Evolutionary conservation across 2,888 invertebrate species (phyloP), one percentile per base, ranked within the genome.

Genomic region (Lepas anatifera): DNA sequence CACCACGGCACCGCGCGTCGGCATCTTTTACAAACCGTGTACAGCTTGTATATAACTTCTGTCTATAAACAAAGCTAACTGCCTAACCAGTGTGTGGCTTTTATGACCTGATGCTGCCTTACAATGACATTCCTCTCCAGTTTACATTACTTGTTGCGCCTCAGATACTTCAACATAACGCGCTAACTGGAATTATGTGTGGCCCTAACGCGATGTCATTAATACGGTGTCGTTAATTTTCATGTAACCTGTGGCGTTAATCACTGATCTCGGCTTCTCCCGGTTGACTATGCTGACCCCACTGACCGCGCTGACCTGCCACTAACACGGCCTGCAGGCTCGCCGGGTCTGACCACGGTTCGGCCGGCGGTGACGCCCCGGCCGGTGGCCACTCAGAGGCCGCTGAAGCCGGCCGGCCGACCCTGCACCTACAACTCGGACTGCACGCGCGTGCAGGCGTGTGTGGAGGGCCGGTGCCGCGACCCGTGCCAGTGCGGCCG

Each of bases 401-500:
- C 58, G 7, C 11, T 50, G 29, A 35, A 7, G 58, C 58, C 50
- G 27, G 50, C 22, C 22, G 46, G 25, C 4, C 25, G 3, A 32
- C 22, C 63, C 37, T 37, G 37, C 70, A 72, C 10, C 72, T 73
- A 8, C 71, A 71, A 50, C 64, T 67, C 37, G 39, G 63, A 63
- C 50, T 70, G 70, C 85, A 70, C 79, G 83, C 70, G n/a, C 71
- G 69, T 52, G 64, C 68, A 29, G 66, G 69, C 48, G 32, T 71
- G 41, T 43, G 39, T 68, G 35, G 89, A 89, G 39, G 82, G 86
- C 73, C 85, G 86, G 75, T 93, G 93, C 76, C 84, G 85, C 73
- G 88, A 92, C 80, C 91, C 92, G 37, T 92, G 92, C 75, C 88
- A 90, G 72, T 74, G 74, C 72, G 74, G 74, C 32, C 43, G 39